Percentiles rank a stretch among this genome's conserved stretches.
Conservation (phyloP, 2,797 vertebrate species). For the Hapalemur alaotrensis region DNA sequence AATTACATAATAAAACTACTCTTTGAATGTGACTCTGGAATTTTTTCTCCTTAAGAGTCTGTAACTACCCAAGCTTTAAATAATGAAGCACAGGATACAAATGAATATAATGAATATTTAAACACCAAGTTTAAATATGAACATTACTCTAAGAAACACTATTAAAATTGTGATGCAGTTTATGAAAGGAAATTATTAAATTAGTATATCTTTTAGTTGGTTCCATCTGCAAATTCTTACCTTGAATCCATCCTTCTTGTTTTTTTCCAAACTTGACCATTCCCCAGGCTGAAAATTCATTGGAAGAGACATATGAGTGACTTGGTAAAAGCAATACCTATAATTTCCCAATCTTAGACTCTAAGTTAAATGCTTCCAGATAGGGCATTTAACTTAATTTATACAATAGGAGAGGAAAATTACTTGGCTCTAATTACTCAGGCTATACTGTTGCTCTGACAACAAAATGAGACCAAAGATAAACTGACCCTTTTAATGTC, state of each 20-base stretch:
- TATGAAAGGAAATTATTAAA: slow-evolving; percentile 75
- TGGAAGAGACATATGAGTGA: slow-evolving; percentile 83
- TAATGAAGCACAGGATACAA: not conserved
- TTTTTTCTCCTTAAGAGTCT: not conserved
- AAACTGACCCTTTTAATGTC: slow-evolving; percentile 97
- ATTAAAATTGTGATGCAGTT: slow-evolving; percentile 40
- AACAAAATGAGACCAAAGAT: not conserved
- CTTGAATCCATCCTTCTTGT: slow-evolving; percentile 86
- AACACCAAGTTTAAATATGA: not conserved
- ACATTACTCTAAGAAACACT: slow-evolving; percentile 22
- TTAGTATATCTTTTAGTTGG: slow-evolving; percentile 77
- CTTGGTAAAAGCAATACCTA: slow-evolving; percentile 73
- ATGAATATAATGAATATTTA: not conserved
- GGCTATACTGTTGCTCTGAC: not conserved
- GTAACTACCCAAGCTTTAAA: slow-evolving; percentile 21
- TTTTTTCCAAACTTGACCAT: slow-evolving; percentile 84
- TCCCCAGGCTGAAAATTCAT: slow-evolving; percentile 86
- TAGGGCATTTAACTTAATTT: slow-evolving; percentile 51
- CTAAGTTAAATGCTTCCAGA: slow-evolving; percentile 78
- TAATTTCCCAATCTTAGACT: slow-evolving; percentile 69
- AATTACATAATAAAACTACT: slow-evolving; percentile 19
- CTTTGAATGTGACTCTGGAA: not conserved
- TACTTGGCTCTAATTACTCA: not conserved
- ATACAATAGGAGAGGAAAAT: not conserved
- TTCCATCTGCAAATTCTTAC: slow-evolving; percentile 85